Evolutionary conservation across 1,140 invertebrate genomes (phyloP), one percentile per base, ranked within the genome.

Genomic region (Aphidius gifuensis): DNA sequence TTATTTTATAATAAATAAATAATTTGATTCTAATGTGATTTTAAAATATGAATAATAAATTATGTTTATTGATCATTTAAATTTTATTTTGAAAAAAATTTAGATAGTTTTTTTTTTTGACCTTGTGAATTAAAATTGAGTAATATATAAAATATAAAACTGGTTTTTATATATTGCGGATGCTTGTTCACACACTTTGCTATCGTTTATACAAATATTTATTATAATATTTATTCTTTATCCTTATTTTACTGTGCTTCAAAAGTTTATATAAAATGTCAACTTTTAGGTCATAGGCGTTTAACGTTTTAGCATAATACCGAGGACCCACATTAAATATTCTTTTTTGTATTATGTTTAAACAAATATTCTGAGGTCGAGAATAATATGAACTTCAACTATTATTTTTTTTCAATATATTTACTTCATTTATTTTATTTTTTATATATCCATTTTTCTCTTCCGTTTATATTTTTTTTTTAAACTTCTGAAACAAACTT

Each of bases 241-340:
- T 32, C 23, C 23, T 32, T 32, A 32, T 32, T 32, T 32, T 32
- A 32, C 23, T 32, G 23, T 32, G 23, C 23, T 32, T 32, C 23
- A 32, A 38, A 65, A 68, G 60, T 66, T 61, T 58, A 61, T 69
- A 66, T 66, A 68, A 62, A 60, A 62, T 71, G 66, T 72, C 67
- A 71, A 69, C 65, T 70, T 65, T 74, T 69, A 69, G 71, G 74
- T 78, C 70, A 75, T 67, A 62, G 42, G 21, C 53, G 59, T 69
- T 72, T 63, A 60, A 71, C 59, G 49, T 62, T 70, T 73, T 69
- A 69, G 59, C 69, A 71, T 70, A 64, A 62, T 40, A 47, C 67
- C 56, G 59, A 50, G 66, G 53, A 66, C 61, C 67, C 61, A 68
- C 63, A 74, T 71, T 72, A 69, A 69, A 68, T 60, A 63, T 69